Evolutionary conservation across 2,797 vertebrate species (phyloP).

Genomic region (Paratrypauchen microcephalus): DNA sequence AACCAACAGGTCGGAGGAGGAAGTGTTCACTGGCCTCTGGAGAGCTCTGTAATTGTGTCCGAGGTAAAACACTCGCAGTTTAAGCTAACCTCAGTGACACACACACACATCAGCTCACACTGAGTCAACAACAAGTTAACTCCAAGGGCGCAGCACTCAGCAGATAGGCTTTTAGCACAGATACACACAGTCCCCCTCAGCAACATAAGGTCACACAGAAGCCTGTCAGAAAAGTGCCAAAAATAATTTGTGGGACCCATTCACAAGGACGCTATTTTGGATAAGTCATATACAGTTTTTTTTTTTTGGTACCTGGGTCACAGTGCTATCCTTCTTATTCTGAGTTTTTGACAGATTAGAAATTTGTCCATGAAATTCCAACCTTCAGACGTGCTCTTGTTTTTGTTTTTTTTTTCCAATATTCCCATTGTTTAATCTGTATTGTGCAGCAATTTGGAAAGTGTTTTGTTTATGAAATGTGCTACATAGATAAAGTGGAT

Average conservation of each 20-base stretch:
- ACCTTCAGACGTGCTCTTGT: neutral
- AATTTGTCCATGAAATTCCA: neutral
- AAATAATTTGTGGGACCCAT: neutral
- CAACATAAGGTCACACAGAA: neutral
- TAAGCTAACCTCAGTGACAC: constrained; percentile 13
- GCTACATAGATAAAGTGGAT: no score
- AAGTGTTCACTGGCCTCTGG: constrained; percentile 15
- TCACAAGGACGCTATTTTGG: neutral
- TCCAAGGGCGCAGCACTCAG: neutral
- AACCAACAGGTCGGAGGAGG: constrained; percentile 14
- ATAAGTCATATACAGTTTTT: no score
- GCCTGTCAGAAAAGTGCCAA: neutral
- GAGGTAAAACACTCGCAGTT: constrained; percentile 15
- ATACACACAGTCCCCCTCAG: neutral
- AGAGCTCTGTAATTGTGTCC: constrained; percentile 20
- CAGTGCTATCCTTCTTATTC: neutral
- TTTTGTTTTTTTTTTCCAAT: neutral
- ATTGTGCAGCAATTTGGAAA: no score
- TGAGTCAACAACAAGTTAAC: constrained; percentile 14
- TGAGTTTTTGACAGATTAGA: neutral
- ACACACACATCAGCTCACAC: neutral
- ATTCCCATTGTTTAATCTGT: no score
- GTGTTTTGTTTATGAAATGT: no score
- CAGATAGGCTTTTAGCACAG: neutral
- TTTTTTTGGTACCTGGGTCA: no score